Evolutionary conservation across 2,113 vertebrate genomes (phyloP).

Genomic region (Callipepla squamata): DNA sequence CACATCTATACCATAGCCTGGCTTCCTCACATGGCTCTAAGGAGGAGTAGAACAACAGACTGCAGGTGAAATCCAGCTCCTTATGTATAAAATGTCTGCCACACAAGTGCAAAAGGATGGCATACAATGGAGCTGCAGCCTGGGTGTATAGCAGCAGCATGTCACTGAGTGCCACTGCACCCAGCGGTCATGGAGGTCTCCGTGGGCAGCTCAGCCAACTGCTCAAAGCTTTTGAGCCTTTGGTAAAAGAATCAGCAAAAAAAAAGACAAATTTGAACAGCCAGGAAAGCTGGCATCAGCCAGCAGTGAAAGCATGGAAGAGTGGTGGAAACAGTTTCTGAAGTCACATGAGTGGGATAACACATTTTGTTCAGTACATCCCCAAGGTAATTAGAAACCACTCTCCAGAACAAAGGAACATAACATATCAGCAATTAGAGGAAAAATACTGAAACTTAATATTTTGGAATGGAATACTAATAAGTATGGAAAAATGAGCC

Average conservation of each 20-base stretch:
- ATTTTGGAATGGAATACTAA: not conserved
- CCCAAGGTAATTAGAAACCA: conserved; percentile 9
- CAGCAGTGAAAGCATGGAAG: not conserved
- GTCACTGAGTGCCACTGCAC: fast-evolving
- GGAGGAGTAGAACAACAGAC: not conserved
- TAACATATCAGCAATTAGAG: not conserved
- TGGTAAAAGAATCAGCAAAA: not conserved
- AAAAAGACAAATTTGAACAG: not conserved
- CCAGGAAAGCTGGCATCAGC: not conserved
- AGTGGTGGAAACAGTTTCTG: not conserved
- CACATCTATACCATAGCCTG: fast-evolving
- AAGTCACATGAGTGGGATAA: not conserved
- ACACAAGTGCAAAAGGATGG: not conserved
- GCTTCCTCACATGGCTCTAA: not conserved
- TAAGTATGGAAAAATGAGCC: not conserved
- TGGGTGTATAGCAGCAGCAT: not conserved
- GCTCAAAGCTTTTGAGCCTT: not conserved
- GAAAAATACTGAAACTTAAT: not conserved
- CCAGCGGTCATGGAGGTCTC: not conserved
- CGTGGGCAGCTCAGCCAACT: not conserved
- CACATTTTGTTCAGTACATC: not conserved
- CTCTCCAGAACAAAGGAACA: conserved; percentile 28
- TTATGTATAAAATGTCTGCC: not conserved
- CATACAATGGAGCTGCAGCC: not conserved
- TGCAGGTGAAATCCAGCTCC: not conserved